Percentiles rank a stretch among this genome's conserved stretches.
phyloP scores from a whole-genome alignment of 1,140 invertebrate species.

The Saccostrea cuccullata region DNA sequence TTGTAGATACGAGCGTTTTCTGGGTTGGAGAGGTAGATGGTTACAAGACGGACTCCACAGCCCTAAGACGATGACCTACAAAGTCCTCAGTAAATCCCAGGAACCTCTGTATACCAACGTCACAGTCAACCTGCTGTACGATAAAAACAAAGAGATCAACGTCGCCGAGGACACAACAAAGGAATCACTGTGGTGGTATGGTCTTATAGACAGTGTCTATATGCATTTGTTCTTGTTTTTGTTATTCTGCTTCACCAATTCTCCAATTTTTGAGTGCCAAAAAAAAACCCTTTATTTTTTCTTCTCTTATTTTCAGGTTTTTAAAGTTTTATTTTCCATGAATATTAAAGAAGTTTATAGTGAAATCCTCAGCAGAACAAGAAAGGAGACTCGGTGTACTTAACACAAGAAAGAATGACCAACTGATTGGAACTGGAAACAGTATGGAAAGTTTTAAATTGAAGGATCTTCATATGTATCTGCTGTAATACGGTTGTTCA shows the following conservation, averaged over 20 bases:
- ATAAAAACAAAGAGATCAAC: conserved; percentile 46
- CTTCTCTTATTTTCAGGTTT: conserved; percentile 23
- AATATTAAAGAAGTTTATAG: not conserved
- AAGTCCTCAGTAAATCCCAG: conserved; percentile 68
- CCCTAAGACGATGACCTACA: conserved; percentile 79
- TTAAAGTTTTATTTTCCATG: conserved; percentile 35
- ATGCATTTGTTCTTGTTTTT: too few species aligned
- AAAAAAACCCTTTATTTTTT: not conserved
- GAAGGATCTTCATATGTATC: too few species aligned
- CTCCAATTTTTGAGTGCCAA: not conserved
- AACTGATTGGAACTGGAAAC: too few species aligned
- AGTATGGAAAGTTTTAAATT: too few species aligned
- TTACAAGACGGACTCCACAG: conserved; percentile 72
- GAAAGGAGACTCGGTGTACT: not conserved
- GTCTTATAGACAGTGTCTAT: not conserved
- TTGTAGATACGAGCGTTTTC: conserved; percentile 68
- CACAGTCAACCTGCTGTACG: conserved; percentile 78
- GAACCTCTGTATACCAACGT: conserved; percentile 79
- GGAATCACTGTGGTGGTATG: conserved; percentile 52
- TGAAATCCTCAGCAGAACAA: not conserved
- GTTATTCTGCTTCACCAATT: not conserved
- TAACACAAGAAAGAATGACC: not conserved
- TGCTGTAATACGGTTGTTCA: too few species aligned
- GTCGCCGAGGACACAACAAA: conserved; percentile 49
- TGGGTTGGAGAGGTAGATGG: conserved; percentile 72